Conservation (phyloP, 1,140 invertebrate genomes). For the Polypedilum vanderplanki region DNA sequence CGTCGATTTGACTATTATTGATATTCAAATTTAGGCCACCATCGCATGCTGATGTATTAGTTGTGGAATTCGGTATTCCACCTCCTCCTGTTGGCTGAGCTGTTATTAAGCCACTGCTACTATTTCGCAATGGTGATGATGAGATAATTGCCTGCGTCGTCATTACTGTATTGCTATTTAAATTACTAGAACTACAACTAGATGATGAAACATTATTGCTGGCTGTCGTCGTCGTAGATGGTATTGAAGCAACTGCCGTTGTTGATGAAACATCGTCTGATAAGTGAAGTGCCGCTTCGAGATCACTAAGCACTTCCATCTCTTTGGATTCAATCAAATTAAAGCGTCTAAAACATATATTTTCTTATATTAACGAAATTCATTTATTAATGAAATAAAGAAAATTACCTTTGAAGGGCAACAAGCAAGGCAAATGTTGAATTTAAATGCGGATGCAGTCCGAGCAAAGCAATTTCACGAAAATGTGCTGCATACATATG, state of each 20-base stretch:
- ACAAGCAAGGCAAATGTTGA: constrained; percentile 95
- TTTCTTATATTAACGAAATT: not conserved
- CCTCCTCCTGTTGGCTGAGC: too few species aligned
- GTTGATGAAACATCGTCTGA: constrained; percentile 45
- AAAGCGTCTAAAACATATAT: constrained; percentile 65
- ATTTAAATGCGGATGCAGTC: constrained; percentile 90
- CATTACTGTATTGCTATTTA: constrained; percentile 26
- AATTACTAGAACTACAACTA: constrained; percentile 25
- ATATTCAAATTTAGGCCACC: constrained; percentile 21
- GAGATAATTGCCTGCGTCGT: constrained; percentile 26
- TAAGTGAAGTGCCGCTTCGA: constrained; percentile 64
- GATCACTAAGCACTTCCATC: constrained; percentile 84
- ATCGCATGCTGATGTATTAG: constrained; percentile 23
- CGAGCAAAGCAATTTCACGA: constrained; percentile 84
- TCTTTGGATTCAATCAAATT: constrained; percentile 91
- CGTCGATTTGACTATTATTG: constrained; percentile 27
- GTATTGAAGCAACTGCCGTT: constrained; percentile 1
- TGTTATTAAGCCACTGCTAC: not conserved
- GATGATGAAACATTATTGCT: constrained; percentile 23
- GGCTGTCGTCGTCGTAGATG: constrained; percentile 14
- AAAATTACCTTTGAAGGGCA: constrained; percentile 54
- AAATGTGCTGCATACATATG: constrained; percentile 98
- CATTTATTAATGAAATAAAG: not conserved
- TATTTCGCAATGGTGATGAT: not conserved
- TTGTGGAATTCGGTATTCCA: not conserved